A percentile compares a stretch with the other conserved stretches of the same genome.
These are phyloP conservation scores for Apotomis betuletana DNA, from an alignment of 2,888 invertebrate genomes.

Conservation along the genomic window DNA sequence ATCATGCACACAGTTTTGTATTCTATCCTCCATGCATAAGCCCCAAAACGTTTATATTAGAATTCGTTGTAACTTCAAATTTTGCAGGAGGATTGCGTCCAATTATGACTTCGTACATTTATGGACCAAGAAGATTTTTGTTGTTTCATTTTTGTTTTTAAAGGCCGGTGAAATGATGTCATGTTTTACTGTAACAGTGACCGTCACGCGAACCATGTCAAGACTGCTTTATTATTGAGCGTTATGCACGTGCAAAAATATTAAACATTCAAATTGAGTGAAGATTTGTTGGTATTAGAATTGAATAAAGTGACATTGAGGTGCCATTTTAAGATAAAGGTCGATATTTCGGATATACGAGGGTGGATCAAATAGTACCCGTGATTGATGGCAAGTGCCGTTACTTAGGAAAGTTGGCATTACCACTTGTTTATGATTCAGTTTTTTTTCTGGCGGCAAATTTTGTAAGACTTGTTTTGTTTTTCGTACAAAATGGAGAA, in stretches of 20 bases:
- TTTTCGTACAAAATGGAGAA: too few relatives aligned
- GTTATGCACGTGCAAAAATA: not conserved
- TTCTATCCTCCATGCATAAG: not conserved
- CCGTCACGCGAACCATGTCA: not conserved
- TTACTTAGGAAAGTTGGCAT: too few relatives aligned
- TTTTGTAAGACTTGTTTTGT: too few relatives aligned
- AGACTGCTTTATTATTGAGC: not conserved
- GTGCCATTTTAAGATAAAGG: too few relatives aligned
- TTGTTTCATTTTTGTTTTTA: conserved; percentile 21
- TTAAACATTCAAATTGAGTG: not conserved
- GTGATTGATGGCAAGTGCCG: too few relatives aligned
- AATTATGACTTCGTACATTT: conserved; percentile 27
- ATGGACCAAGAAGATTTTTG: conserved; percentile 15
- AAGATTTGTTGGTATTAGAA: too few relatives aligned
- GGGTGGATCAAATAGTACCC: too few relatives aligned
- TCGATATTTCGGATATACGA: too few relatives aligned
- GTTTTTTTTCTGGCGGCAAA: too few relatives aligned
- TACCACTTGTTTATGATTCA: too few relatives aligned
- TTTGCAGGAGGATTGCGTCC: conserved; percentile 1
- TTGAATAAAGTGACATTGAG: too few relatives aligned
- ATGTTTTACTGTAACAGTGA: conserved; percentile 21
- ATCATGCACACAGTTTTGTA: not conserved
- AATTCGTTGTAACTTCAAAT: not conserved
- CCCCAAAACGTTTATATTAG: not conserved
- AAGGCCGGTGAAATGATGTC: conserved; percentile 31